phyloP scores from a whole-genome alignment of 23 tunicate genomes.

The Halocynthia aurantium region DNA sequence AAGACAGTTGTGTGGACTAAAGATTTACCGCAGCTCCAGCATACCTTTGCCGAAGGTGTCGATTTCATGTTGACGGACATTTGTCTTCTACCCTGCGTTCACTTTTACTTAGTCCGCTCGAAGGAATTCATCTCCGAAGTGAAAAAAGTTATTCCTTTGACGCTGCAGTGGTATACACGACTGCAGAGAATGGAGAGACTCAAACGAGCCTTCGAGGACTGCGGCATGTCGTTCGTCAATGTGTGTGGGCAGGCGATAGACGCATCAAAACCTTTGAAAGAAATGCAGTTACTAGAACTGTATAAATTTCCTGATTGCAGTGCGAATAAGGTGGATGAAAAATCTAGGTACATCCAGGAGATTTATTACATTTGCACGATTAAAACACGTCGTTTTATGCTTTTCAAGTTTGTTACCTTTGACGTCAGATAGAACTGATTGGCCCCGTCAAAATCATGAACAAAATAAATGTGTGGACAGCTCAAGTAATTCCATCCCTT shows the following conservation, averaged over 20 bases:
- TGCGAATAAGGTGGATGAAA: not conserved
- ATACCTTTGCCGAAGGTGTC: conserved; percentile 91
- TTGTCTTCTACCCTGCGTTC: conserved; percentile 70
- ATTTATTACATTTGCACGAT: not conserved
- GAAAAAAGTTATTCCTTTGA: conserved; percentile 24
- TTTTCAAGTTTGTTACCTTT: too few species aligned
- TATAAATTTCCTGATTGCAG: not conserved
- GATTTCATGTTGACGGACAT: conserved; percentile 74
- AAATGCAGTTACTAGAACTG: not conserved
- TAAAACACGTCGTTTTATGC: not conserved
- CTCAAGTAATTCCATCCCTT: too few species aligned
- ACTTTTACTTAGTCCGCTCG: conserved; percentile 17
- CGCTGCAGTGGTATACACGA: conserved; percentile 54
- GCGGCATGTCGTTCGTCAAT: conserved; percentile 22
- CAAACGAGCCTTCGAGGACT: conserved; percentile 19
- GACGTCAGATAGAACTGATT: too few species aligned
- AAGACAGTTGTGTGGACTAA: conserved; percentile 51
- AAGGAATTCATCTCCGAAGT: not conserved
- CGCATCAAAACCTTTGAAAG: not conserved
- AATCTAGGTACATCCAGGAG: not conserved
- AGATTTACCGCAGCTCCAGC: conserved; percentile 83
- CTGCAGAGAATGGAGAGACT: conserved; percentile 21
- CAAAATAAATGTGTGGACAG: too few species aligned
- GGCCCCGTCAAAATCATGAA: too few species aligned
- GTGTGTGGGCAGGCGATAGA: not conserved